Base-by-base conservation (phyloP, 2,797 vertebrate species). In the Cyprinodon diabolis region DNA sequence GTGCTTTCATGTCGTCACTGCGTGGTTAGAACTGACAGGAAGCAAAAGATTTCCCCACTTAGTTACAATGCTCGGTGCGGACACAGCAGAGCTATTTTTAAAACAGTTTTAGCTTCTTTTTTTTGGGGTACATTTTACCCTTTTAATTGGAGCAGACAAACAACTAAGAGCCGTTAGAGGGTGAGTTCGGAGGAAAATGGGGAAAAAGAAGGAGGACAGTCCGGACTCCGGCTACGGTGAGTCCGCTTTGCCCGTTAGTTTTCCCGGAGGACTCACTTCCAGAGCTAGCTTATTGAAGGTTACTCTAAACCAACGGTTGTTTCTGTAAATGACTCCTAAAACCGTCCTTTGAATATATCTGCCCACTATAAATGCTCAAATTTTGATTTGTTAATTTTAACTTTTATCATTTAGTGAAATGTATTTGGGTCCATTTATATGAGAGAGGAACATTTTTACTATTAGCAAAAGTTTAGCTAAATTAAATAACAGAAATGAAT, bases 161-260 rank as follows among this genome's bases (percentile, higher is more conserved):
- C 70, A 30, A 11, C 4, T 12, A 48, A 55, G 69, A 48, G 43
- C 54, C 68, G 49, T 78, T 48, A 68, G 68, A 65, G n/a, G 51
- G 19, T 8, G 3, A 52, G 67, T 51, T 3, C 71, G 67, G 52
- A 67, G 25, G 40, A 73, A 62, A 35, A 95, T 94, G 94, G 91
- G 91, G 7, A 92, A 89, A 83, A 92, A 89, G 70, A 84, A 91
- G 57, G 88, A 93, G 25, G 76, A 77, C 5, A 66, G 66, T 4
- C 15, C 81, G 65, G 86, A 79, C 12, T 75, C 87, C 0, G 79
- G 89, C 68, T 92, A 93, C 23, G 94, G 94, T 95, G 89, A 94
- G 92, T 90, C 14, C 4, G 30, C 60, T 15, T 62, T 43, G 1
- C 1, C 66, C 67, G 65, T 81, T 74, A 68, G 43, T 73, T 71